phyloP scores from a whole-genome alignment of 1,140 invertebrate species.

The Apocrypta bakeri region DNA sequence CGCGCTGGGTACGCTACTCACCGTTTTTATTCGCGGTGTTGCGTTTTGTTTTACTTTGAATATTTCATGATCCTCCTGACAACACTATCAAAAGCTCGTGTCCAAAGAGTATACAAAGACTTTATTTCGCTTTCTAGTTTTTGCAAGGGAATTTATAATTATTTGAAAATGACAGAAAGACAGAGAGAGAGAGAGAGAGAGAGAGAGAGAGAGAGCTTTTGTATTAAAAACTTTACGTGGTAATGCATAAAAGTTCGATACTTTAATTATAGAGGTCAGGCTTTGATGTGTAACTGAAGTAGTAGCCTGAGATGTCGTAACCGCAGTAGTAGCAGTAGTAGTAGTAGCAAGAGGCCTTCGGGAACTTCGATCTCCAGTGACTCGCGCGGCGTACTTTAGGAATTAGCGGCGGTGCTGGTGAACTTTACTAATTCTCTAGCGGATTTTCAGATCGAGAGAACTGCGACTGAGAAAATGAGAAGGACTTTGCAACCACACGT shows the following conservation, averaged over 20 bases:
- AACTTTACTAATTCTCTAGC: conserved; percentile 35
- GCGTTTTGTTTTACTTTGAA: conserved; percentile 35
- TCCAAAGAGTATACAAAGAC: conserved; percentile 29
- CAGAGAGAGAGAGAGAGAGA: no score
- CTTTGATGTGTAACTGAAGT: neutral
- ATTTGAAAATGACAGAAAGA: no score
- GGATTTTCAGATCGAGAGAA: conserved; percentile 27
- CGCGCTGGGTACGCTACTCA: neutral
- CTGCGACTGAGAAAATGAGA: conserved; percentile 25
- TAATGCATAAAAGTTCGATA: neutral
- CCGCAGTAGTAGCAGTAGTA: neutral
- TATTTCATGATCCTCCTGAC: conserved; percentile 34
- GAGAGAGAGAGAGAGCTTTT: no score
- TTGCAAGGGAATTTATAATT: conserved; percentile 39
- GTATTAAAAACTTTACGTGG: no score
- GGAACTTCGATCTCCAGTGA: conserved; percentile 28
- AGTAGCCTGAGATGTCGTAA: neutral
- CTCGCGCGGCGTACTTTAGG: conserved; percentile 5
- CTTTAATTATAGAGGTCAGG: conserved; percentile 2
- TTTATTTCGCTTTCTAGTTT: neutral
- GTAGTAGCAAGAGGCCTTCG: conserved; percentile 19
- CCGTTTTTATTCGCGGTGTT: neutral
- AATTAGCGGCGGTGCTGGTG: conserved; percentile 7
- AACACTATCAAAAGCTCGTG: neutral
- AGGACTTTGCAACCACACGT: neutral